Evolutionary conservation across 2,797 vertebrate genomes (phyloP).

Genomic region (Chlorospingus semifuscus): DNA sequence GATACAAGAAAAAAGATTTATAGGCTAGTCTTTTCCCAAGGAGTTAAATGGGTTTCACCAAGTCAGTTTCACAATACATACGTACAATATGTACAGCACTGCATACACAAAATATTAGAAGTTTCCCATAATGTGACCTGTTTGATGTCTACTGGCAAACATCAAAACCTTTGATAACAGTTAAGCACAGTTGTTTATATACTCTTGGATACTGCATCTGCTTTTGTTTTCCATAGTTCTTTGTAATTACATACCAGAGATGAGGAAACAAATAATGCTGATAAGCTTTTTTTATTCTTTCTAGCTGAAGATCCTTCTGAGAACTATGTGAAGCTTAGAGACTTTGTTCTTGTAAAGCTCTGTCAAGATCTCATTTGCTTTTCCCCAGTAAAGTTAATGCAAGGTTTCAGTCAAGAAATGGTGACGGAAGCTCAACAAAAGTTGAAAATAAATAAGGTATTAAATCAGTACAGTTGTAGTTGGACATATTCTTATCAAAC

Average conservation of each 20-base stretch:
- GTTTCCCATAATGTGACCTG: background rate
- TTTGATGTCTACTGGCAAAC: background rate
- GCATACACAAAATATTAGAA: background rate
- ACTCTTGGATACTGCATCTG: background rate
- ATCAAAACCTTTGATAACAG: background rate
- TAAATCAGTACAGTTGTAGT: background rate
- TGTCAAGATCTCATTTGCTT: conserved; percentile 90
- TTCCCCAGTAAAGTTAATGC: conserved; percentile 85
- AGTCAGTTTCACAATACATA: background rate
- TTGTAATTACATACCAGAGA: background rate
- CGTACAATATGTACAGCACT: background rate
- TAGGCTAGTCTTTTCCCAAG: background rate
- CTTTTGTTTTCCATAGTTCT: background rate
- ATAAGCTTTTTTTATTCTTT: background rate
- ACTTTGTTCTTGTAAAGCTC: conserved; percentile 93
- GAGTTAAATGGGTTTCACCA: background rate
- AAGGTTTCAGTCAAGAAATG: conserved; percentile 92
- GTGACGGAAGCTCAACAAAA: conserved; percentile 88
- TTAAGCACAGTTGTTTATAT: background rate
- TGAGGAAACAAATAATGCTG: background rate
- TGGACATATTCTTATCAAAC: background rate
- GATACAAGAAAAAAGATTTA: background rate
- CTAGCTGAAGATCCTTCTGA: conserved; percentile 97
- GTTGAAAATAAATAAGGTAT: conserved; percentile 98
- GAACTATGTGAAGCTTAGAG: conserved; percentile 93